Percentiles rank a stretch among this genome's conserved stretches.
Conservation (phyloP, 2,797 vertebrate genomes). For the Dendrocincla fuliginosa region DNA sequence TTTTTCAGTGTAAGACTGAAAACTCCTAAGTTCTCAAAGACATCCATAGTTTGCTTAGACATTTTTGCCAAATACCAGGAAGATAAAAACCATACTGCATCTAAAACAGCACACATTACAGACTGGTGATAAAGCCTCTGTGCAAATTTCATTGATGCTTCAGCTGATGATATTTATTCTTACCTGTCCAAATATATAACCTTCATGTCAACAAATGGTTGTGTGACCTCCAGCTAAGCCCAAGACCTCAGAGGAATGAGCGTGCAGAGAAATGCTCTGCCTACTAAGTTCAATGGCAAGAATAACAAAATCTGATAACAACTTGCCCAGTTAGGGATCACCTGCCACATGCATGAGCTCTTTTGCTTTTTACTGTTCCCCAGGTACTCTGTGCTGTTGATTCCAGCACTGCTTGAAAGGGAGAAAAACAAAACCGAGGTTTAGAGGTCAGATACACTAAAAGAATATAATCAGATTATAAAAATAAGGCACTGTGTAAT, state of each 20-base stretch:
- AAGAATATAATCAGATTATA: neutral
- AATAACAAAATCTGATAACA: neutral
- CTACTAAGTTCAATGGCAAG: neutral
- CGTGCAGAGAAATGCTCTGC: neutral
- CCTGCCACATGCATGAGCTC: neutral
- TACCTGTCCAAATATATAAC: neutral
- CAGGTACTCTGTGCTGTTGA: neutral
- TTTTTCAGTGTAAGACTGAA: neutral
- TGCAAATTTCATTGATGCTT: neutral
- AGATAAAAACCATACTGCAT: neutral
- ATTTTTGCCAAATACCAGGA: neutral
- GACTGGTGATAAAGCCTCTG: neutral
- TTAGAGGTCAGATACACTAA: neutral
- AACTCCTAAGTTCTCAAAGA: neutral
- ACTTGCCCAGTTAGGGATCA: neutral
- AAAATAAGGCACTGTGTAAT: neutral
- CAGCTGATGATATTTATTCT: neutral
- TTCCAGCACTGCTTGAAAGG: neutral
- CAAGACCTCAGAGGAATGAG: neutral
- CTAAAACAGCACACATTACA: neutral
- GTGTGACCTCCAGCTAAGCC: neutral
- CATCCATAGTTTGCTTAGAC: neutral
- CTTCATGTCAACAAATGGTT: neutral
- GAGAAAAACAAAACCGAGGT: neutral
- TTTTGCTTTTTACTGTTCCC: neutral